Evolutionary conservation across 1,140 invertebrate genomes (phyloP), one percentile per base, ranked within the genome.

Genomic region (Bombus confusus): DNA sequence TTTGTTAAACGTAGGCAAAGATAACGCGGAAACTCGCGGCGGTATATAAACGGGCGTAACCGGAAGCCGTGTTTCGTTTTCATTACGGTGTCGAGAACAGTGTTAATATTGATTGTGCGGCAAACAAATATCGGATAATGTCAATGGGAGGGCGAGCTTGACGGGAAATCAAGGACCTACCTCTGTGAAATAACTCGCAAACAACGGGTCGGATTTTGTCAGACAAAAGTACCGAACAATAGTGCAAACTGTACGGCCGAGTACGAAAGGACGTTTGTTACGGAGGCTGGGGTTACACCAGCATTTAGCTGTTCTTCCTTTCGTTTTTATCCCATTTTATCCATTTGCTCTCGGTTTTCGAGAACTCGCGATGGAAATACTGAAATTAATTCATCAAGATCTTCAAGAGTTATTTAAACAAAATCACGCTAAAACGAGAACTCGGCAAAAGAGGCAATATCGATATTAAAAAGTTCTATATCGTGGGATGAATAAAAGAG

Each of bases 91-190:
- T 84, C 77, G 72, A 86, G 87, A 57, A 75, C 80, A 86, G 41
- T 89, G 86, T 87, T 86, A 87, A 90, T 89, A 89, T 87, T 89
- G 85, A 89, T 87, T 78, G 47, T 81, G 78, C 47, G 25, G 69
- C 47, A 66, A 77, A 57, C 77, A 80, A 68, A 86, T 85, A 89
- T 77, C 87, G 80, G 59, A 79, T 78, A 82, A 83, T 83, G 82
- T 43, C 47, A 78, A 77, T 39, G 41, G 12, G 5, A 5, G 52
- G 37, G 5, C 9, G 22, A 43, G 64, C 12, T 59, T 62, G 47
- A 52, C 74, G 47, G 2, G 64, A 69, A 84, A 75, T 84, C 82
- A 71, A 84, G 66, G 69, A 64, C 57, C 34, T 37, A 12, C 37
- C n/a, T 18, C 31, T 62, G 13, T 62, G 39, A 28, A 62, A 59